Evolutionary conservation across 2,113 vertebrate species (phyloP), one percentile per base, ranked within the genome.

Genomic region (Cheirogaleus medius): DNA sequence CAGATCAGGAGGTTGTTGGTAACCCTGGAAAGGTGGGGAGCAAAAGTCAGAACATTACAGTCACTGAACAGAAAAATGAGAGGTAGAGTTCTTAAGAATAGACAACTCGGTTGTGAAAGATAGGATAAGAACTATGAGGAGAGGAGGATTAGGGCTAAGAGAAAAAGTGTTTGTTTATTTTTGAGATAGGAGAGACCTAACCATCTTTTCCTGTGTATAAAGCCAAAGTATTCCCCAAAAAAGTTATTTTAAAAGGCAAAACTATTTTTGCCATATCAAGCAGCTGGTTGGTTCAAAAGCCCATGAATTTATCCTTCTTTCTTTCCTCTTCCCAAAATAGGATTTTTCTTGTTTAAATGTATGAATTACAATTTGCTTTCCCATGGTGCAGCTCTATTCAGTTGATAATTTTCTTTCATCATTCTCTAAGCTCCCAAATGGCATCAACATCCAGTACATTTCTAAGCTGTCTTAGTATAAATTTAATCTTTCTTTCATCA

Each of bases 321-420:
- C 37, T 82, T 94, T 90, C 56, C 86, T 94, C 66, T 88, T 71
- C 21, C 52, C 42, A 5, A 78, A 92, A 69, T 74, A 85, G 76
- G 4, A 54, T 89, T 94, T 92, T 95, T 89, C 86, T 91, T 91
- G 90, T 60, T 97, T 93, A 88, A 97, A 86, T 94, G 86, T 63
- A 94, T 81, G 56, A 94, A 49, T 80, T 91, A 76, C 83, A 84
- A 71, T 52, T 52, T 64, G 32, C n/a, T 85, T 93, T 95, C 63
- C 91, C 64, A 87, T 32, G 68, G 29, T 83, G 42, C 73, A 95
- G 82, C 27, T 54, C 64, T 95, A 94, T 77, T 97, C 94, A 86
- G 71, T 34, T 91, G 91, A 84, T 93, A 80, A 91, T 81, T 95
- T 95, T 84, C 64, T 92, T 94, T 88, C 78, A 89, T 82, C 49